Base-by-base conservation (phyloP, 2,113 vertebrate genomes). In the Nycticryphes semicollaris region DNA sequence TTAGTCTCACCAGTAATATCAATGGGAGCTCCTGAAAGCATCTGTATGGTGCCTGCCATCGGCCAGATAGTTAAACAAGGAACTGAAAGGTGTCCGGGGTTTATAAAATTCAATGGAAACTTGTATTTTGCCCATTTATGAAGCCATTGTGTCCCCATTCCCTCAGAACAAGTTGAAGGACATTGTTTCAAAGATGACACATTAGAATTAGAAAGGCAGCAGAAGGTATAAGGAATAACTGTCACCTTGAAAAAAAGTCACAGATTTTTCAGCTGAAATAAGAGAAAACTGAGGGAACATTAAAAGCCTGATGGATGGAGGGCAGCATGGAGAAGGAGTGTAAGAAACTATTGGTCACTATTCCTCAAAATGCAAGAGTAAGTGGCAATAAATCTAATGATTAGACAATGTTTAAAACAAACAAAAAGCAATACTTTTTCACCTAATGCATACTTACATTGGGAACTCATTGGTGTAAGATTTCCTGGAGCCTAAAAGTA, bases 291-390 rank as follows among this genome's bases (percentile, higher is more conserved):
- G 64, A 94, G 17, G n/a, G 39, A 83, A 53, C 11, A 3, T 51
- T 66, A 68, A 45, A 92, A 28, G 28, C 27, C 57, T 69, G 37
- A 50, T 88, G 37, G 75, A 24, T 30, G 25, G 33, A 69, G 23
- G 56, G 28, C 2, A 3, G 28, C 27, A 41, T 37, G 68, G 31
- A 62, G 33, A 63, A 82, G 37, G 45, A 86, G 56, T 47, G 45
- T 9, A 8, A 9, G 28, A 73, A 87, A 25, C 0, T 0, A n/a
- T 53, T 2, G 5, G 70, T 89, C 31, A 37, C 43, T 4, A 1
- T 51, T 53, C 56, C n/a, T 78, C 28, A 74, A 57, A 56, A 48
- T 50, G 79, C 41, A 54, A 70, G 68, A 86, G 20, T 73, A 85
- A 93, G 24, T 41, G 25, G 28, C 70, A 77, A 41, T 24, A 39